A percentile compares a stretch with the other conserved stretches of the same genome.
phyloP scores from a whole-genome alignment of 2,797 vertebrate genomes.

The Ambastaia sidthimunki region DNA sequence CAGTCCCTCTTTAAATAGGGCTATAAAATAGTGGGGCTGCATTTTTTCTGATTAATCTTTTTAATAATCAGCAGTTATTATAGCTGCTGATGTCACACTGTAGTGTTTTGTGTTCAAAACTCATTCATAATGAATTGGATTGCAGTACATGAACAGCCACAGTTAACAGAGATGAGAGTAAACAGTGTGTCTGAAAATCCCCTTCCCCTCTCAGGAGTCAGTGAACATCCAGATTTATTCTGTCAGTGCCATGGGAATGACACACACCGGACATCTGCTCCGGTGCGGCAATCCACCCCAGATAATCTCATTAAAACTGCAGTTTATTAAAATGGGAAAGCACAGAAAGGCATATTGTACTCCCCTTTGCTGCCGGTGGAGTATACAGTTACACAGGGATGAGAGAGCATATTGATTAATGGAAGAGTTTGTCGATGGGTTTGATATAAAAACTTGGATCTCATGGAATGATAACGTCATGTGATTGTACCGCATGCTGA shows the following conservation, averaged over 20 bases:
- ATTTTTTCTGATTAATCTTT: too few relatives aligned
- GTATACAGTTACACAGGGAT: slow-evolving; percentile 44
- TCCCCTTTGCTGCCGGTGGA: slow-evolving; percentile 44
- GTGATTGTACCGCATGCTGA: not conserved
- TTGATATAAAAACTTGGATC: slow-evolving; percentile 13
- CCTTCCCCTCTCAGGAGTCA: slow-evolving; percentile 31
- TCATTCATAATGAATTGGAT: not conserved
- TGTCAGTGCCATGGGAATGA: slow-evolving; percentile 44
- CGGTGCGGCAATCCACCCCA: slow-evolving; percentile 36
- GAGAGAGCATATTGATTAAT: slow-evolving; percentile 54
- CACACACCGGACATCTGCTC: slow-evolving; percentile 59
- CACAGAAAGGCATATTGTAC: slow-evolving; percentile 48
- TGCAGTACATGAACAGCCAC: slow-evolving; percentile 12
- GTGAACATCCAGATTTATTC: slow-evolving; percentile 47
- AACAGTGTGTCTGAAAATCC: slow-evolving; percentile 43
- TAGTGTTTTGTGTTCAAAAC: not conserved
- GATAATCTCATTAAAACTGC: slow-evolving; percentile 61
- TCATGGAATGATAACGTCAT: not conserved
- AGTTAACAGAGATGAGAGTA: slow-evolving; percentile 31
- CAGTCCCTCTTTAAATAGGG: too few relatives aligned
- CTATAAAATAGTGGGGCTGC: too few relatives aligned
- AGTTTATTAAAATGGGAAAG: slow-evolving; percentile 58
- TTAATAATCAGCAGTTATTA: not conserved
- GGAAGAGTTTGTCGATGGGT: slow-evolving; percentile 23
- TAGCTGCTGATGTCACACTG: not conserved